Percentiles rank a stretch among this genome's conserved stretches.
Evolutionary conservation across 2,888 invertebrate species (phyloP).

Genomic region (Macrophya annulata): DNA sequence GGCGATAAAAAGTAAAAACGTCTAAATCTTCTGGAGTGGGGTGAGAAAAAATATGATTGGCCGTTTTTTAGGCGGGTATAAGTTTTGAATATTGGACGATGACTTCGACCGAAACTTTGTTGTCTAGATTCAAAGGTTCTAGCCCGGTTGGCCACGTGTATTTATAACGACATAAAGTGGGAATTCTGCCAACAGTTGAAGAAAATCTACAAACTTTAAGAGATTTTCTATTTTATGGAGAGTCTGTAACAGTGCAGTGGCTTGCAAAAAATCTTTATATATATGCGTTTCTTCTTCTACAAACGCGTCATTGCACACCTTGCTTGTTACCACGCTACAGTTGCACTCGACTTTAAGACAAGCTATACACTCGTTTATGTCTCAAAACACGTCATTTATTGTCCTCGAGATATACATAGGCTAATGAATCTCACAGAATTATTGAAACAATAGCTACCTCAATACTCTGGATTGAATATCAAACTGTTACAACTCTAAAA

Average conservation of each 20-base stretch:
- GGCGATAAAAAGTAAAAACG: too few relatives aligned
- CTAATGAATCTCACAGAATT: not conserved
- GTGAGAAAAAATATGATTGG: too few relatives aligned
- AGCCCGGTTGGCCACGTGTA: conserved; percentile 40
- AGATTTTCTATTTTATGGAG: conserved; percentile 34
- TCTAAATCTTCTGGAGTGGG: too few relatives aligned
- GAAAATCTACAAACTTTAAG: not conserved
- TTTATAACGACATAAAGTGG: conserved; percentile 49
- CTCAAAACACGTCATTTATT: conserved; percentile 40
- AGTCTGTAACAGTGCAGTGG: not conserved
- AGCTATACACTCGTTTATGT: not conserved
- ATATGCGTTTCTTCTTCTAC: too few relatives aligned
- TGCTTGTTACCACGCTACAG: not conserved
- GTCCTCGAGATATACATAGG: conserved; percentile 40
- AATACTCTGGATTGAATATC: not conserved
- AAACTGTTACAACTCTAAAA: not conserved
- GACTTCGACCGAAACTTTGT: conserved; percentile 26
- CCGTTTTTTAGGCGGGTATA: not conserved
- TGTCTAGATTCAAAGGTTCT: conserved; percentile 4
- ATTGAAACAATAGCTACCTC: not conserved
- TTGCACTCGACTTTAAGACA: not conserved
- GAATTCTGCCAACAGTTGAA: conserved; percentile 29
- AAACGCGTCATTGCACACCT: conserved; percentile 29
- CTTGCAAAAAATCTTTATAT: not conserved
- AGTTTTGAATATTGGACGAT: not conserved